These are phyloP conservation scores for Urechis unicinctus DNA, from an alignment of 2,888 invertebrate genomes.

Conservation along the genomic window DNA sequence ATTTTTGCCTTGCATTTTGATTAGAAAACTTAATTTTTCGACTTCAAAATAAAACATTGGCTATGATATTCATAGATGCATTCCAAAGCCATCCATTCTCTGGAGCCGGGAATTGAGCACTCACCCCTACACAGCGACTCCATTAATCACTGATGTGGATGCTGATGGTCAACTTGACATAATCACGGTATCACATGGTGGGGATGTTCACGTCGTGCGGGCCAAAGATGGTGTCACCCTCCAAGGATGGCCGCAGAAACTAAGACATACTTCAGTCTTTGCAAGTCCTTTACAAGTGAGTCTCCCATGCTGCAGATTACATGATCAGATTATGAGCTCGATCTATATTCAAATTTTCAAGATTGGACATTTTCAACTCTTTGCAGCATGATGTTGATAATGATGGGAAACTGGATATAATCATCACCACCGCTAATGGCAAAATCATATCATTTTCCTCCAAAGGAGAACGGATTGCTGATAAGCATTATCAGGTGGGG, in stretches of 20 bases:
- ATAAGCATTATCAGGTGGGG: slow-evolving; percentile 16
- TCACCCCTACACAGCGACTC: slow-evolving; percentile 38
- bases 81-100: slow-evolving; percentile 30
- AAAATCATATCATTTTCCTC: slow-evolving; percentile 31
- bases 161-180: slow-evolving; percentile 39
- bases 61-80: slow-evolving; percentile 28
- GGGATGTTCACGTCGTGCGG: slow-evolving; percentile 34
- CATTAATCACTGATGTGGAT: slow-evolving; percentile 38
- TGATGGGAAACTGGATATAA: slow-evolving; percentile 39
- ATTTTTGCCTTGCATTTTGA: too few relatives aligned
- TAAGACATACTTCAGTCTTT: slow-evolving; percentile 35
- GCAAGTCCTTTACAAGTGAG: slow-evolving; percentile 40
- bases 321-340: too few relatives aligned
- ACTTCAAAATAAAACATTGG: too few relatives aligned
- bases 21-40: too few relatives aligned
- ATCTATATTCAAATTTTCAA: slow-evolving; percentile 1
- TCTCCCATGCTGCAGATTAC: background rate
- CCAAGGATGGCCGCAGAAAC: slow-evolving; percentile 34
- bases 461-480: slow-evolving; percentile 18
- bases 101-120: slow-evolving; percentile 42
- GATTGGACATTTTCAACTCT: background rate
- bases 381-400: slow-evolving; percentile 41
- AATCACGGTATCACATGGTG: slow-evolving; percentile 38
- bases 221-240: slow-evolving; percentile 31
- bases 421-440: slow-evolving; percentile 35